phyloP scores from a whole-genome alignment of 2,113 vertebrate genomes.

The Murina feae region DNA sequence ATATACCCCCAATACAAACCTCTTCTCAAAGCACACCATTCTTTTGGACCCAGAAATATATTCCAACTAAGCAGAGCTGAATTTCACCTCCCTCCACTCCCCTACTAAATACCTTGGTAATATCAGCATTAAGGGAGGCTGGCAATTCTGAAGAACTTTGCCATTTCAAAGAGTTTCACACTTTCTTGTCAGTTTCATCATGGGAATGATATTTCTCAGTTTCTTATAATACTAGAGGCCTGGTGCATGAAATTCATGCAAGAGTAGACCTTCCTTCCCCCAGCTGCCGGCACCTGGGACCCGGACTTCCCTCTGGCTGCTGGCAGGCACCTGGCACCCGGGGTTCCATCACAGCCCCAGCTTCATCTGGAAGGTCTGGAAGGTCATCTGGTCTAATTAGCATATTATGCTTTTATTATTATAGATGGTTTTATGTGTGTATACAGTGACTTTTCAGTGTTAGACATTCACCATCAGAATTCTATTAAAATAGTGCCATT shows the following conservation, averaged over 20 bases:
- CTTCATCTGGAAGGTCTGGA: too few relatives aligned
- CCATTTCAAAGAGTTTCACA: not conserved
- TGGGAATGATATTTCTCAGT: not conserved
- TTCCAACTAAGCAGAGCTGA: not conserved
- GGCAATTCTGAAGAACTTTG: not conserved
- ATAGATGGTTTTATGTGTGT: not conserved
- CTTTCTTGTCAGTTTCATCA: not conserved
- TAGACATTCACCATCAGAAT: constrained; percentile 36
- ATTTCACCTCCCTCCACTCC: not conserved
- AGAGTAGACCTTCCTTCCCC: too few relatives aligned
- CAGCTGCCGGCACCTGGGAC: too few relatives aligned
- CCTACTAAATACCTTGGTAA: not conserved
- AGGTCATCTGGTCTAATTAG: too few relatives aligned
- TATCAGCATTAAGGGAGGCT: not conserved
- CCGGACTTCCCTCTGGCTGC: too few relatives aligned
- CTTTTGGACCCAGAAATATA: not conserved
- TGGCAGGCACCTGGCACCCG: too few relatives aligned
- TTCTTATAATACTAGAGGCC: not conserved
- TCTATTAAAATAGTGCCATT: constrained; percentile 49
- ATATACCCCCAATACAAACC: not conserved
- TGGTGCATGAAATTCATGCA: too few relatives aligned
- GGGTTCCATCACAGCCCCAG: too few relatives aligned
- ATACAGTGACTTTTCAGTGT: constrained; percentile 11
- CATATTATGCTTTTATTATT: too few relatives aligned
- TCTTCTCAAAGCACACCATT: not conserved